Conservation (phyloP, 1,140 invertebrate genomes). For the Bombus superbus region DNA sequence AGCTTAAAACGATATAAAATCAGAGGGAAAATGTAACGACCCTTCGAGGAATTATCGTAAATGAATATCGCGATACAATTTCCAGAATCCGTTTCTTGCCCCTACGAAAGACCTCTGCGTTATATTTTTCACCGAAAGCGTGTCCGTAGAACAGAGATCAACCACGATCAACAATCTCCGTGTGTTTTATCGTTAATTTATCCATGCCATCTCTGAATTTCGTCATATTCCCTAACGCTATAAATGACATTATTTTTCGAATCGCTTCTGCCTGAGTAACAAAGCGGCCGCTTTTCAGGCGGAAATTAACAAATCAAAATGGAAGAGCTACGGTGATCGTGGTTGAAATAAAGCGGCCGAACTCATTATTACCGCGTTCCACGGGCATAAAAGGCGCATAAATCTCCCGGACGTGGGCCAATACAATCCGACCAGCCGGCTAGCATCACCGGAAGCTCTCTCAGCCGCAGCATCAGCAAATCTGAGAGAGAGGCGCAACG, state of each 20-base stretch:
- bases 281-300: background rate
- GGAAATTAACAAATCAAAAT: background rate
- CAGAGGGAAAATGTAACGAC: background rate
- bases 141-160: background rate
- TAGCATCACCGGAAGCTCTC: constrained; percentile 12
- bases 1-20: background rate
- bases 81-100: background rate
- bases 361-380: constrained; percentile 19
- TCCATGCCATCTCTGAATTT: too few relatives aligned
- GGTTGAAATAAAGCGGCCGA: background rate
- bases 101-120: too few relatives aligned
- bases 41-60: background rate
- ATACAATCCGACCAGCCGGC: constrained; percentile 9
- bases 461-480: constrained; percentile 31
- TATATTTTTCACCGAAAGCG: background rate
- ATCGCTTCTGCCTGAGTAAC: background rate
- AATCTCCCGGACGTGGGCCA: constrained; percentile 14
- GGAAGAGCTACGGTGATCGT: background rate
- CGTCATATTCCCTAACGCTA: background rate
- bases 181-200: too few relatives aligned
- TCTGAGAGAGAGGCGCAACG: constrained; percentile 1
- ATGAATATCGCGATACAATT: background rate
- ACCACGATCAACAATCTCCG: background rate
- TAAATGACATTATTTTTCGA: background rate
- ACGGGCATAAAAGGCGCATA: constrained; percentile 9